A percentile compares a stretch with the other conserved stretches of the same genome.
Conservation (phyloP, 2,113 vertebrate genomes). For the Todiramphus chloris region DNA sequence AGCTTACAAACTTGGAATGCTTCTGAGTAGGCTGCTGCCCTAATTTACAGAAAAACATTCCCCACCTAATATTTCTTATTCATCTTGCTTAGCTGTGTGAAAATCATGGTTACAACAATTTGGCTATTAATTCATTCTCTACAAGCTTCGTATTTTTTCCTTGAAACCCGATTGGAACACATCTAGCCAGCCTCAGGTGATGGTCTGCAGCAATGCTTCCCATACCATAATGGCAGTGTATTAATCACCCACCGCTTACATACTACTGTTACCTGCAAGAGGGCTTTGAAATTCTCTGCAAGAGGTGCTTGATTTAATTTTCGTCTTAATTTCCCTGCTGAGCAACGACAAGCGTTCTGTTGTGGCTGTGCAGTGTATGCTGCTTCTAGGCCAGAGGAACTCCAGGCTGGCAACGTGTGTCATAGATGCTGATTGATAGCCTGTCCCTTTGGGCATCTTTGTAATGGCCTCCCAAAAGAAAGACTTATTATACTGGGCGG, state of each 20-base stretch:
- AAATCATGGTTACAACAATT: neutral
- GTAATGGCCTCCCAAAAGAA: conserved; percentile 31
- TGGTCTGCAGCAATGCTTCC: neutral
- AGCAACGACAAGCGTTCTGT: neutral
- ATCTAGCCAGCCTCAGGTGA: neutral
- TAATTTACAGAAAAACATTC: neutral
- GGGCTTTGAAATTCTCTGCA: conserved; percentile 19
- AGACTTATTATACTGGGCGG: neutral
- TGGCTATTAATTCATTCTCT: neutral
- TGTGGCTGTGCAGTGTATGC: neutral
- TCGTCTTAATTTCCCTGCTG: conserved; percentile 13
- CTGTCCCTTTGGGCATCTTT: conserved; percentile 18
- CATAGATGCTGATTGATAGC: neutral
- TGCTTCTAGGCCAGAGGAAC: neutral
- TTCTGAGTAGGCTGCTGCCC: neutral
- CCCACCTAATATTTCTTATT: neutral
- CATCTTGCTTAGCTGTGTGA: conserved; percentile 7
- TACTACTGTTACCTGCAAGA: neutral
- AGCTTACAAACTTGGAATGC: neutral
- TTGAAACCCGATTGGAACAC: neutral
- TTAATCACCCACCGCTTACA: neutral
- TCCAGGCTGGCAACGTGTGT: conserved; percentile 8
- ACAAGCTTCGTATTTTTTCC: neutral
- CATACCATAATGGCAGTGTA: neutral
- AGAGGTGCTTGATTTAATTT: conserved; percentile 21